phyloP scores from a whole-genome alignment of 2,888 invertebrate species.

The Acanthosepion pharaonis region DNA sequence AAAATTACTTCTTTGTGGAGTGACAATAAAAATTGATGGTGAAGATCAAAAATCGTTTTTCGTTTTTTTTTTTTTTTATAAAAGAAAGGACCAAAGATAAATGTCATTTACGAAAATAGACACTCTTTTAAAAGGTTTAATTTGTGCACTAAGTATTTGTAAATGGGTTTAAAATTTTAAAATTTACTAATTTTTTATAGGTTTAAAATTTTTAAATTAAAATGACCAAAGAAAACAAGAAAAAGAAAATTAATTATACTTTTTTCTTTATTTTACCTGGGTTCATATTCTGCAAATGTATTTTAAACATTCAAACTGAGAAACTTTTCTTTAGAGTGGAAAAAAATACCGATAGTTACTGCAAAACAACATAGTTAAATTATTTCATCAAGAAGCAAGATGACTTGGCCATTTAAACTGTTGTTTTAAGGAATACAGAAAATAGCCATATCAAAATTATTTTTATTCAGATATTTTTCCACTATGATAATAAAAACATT shows the following conservation, averaged over 20 bases:
- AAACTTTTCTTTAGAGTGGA: background rate
- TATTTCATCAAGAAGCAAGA: background rate
- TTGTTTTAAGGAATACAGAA: background rate
- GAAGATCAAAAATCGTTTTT: background rate
- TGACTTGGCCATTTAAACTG: background rate
- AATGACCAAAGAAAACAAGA: background rate
- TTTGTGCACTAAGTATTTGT: background rate
- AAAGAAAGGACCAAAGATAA: slow-evolving; percentile 5
- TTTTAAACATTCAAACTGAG: background rate
- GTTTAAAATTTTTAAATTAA: background rate
- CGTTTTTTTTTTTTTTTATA: background rate
- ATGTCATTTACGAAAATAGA: slow-evolving; percentile 12
- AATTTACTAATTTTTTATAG: background rate
- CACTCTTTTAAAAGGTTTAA: slow-evolving; percentile 33
- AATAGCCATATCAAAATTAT: background rate
- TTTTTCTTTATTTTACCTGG: background rate
- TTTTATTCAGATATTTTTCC: background rate
- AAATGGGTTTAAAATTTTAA: slow-evolving; percentile 16
- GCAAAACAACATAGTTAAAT: background rate
- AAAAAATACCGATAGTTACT: background rate
- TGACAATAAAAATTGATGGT: background rate
- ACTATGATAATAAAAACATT: background rate
- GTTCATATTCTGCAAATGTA: background rate
- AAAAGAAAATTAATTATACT: background rate
- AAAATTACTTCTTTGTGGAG: slow-evolving; percentile 24